phyloP scores from a whole-genome alignment of 2,113 vertebrate genomes.

The Syngnathoides biaculeatus region DNA sequence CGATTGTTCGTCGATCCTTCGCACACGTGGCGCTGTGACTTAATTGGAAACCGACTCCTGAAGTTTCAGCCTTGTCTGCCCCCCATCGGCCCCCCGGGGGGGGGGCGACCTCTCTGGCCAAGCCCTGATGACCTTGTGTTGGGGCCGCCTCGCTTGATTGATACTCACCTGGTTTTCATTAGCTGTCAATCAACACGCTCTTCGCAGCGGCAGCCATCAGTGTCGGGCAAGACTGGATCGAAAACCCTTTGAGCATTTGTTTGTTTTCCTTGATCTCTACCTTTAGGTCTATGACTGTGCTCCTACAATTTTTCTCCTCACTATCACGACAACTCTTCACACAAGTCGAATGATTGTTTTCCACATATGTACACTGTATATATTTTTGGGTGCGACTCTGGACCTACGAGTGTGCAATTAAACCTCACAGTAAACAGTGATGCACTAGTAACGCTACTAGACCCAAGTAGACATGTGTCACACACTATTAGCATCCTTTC shows the following conservation, averaged over 20 bases:
- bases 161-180: slow-evolving; percentile 66
- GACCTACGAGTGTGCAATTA: too few relatives aligned
- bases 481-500: too few relatives aligned
- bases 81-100: slow-evolving; percentile 47
- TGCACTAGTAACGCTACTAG: too few relatives aligned
- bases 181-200: slow-evolving; percentile 44
- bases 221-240: not conserved
- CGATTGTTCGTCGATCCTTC: slow-evolving; percentile 42
- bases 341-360: too few relatives aligned
- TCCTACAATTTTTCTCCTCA: not conserved
- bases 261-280: not conserved
- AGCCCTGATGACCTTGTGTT: slow-evolving; percentile 56
- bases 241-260: not conserved
- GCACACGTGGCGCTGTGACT: slow-evolving; percentile 57
- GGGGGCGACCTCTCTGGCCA: slow-evolving; percentile 51
- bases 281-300: not conserved
- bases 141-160: slow-evolving; percentile 36
- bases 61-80: slow-evolving; percentile 47
- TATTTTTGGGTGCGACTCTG: too few relatives aligned
- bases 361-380: too few relatives aligned
- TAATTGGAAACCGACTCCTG: slow-evolving; percentile 69
- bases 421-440: too few relatives aligned
- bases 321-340: too few relatives aligned
- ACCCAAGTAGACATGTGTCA: too few relatives aligned
- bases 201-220: slow-evolving; percentile 12